Evolutionary conservation across 2,888 invertebrate species (phyloP).

Genomic region (Cotesia congregata): DNA sequence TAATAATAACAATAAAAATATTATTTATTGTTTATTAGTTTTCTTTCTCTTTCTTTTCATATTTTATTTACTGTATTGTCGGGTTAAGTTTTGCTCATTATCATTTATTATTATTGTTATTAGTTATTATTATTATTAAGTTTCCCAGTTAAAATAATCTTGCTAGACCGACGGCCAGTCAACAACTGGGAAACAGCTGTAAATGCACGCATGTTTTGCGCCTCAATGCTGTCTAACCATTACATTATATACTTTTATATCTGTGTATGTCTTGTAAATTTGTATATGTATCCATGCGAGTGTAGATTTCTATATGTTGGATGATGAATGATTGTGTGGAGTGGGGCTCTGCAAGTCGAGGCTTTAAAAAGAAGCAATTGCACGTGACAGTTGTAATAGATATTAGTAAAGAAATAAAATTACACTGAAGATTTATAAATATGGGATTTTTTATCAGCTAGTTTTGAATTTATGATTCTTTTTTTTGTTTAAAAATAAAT

Average conservation of each 20-base stretch:
- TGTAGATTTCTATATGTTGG: neutral
- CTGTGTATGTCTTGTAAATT: neutral
- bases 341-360: neutral
- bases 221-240: conserved; percentile 11
- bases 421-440: neutral
- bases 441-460: neutral
- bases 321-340: neutral
- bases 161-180: conserved; percentile 51
- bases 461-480: neutral
- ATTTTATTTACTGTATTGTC: neutral
- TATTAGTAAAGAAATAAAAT: neutral
- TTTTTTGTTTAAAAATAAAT: too few relatives aligned
- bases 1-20: neutral
- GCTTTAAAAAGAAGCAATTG: neutral
- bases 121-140: neutral
- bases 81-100: neutral
- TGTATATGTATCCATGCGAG: neutral
- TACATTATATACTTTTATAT: conserved; percentile 1
- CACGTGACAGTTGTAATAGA: neutral
- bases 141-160: conserved; percentile 5
- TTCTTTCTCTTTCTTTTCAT: neutral
- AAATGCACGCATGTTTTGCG: conserved; percentile 59
- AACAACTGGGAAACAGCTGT: conserved; percentile 63
- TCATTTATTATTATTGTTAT: conserved; percentile 1
- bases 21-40: conserved; percentile 22